A percentile compares a stretch with the other conserved stretches of the same genome.
Evolutionary conservation across 2,113 vertebrate species (phyloP).

Genomic region (Callaeas wilsoni): DNA sequence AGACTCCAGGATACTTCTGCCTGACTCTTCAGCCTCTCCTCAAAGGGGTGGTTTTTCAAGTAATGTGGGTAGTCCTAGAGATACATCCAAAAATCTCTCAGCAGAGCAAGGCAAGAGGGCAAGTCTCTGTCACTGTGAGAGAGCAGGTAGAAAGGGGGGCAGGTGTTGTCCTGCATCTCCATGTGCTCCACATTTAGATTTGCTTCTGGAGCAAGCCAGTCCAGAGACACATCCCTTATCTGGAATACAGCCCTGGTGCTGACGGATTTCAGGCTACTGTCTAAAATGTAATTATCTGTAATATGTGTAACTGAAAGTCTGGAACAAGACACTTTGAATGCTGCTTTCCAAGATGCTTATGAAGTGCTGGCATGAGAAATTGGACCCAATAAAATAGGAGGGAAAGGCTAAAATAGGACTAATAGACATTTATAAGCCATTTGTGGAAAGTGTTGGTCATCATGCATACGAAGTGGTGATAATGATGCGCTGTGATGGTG

Average conservation of each 20-base stretch:
- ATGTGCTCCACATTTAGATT: not conserved
- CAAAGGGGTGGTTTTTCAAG: not conserved
- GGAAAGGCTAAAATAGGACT: not conserved
- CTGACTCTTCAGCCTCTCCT: not conserved
- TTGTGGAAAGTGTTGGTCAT: not conserved
- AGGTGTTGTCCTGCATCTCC: not conserved
- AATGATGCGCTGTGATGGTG: not conserved
- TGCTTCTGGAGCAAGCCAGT: not conserved
- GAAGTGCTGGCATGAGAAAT: not conserved
- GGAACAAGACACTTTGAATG: not conserved
- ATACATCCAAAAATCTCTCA: not conserved
- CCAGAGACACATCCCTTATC: not conserved
- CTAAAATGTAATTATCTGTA: not conserved
- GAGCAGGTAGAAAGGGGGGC: not conserved
- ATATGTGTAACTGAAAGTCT: not conserved
- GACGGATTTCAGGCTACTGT: not conserved
- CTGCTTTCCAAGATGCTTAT: not conserved
- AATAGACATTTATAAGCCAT: not conserved
- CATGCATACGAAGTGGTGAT: not conserved
- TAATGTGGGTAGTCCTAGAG: not conserved
- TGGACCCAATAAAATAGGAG: not conserved
- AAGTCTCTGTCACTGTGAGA: not conserved
- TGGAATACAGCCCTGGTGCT: not conserved
- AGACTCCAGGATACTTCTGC: not conserved
- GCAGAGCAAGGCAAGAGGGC: not conserved